These are phyloP conservation scores for Ligdia adustata DNA, from an alignment of 2,888 invertebrate genomes.

Conservation along the genomic window DNA sequence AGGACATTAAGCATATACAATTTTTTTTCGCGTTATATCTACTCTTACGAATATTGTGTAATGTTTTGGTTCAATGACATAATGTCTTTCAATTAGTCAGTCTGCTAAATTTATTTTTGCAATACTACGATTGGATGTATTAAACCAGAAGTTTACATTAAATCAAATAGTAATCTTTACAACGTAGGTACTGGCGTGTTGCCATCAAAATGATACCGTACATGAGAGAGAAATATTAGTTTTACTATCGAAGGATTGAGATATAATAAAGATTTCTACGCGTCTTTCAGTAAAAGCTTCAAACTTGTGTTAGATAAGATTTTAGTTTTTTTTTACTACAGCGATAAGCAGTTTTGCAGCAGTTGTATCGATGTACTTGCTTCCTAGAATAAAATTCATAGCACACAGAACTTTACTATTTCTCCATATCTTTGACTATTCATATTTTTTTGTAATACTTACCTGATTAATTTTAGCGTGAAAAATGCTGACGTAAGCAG, in stretches of 20 bases:
- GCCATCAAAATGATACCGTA: conserved; percentile 31
- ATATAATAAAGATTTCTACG: conserved; percentile 21
- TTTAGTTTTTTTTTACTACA: too few species aligned
- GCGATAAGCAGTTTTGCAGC: neutral
- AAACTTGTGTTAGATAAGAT: conserved; percentile 2
- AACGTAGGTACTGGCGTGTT: conserved; percentile 32
- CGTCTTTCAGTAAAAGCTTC: conserved; percentile 31
- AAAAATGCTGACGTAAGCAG: too few species aligned
- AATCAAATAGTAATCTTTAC: conserved; percentile 37
- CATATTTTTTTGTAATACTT: too few species aligned
- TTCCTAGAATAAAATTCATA: neutral
- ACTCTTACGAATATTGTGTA: conserved; percentile 29
- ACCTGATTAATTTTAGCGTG: too few species aligned
- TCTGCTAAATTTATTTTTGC: conserved; percentile 31
- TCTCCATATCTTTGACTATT: too few species aligned
- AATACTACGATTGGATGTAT: conserved; percentile 26
- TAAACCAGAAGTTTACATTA: conserved; percentile 27
- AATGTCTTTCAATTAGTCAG: conserved; percentile 37
- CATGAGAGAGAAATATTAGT: conserved; percentile 28
- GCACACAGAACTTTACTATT: conserved; percentile 1
- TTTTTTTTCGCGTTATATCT: conserved; percentile 27
- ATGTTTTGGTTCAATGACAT: conserved; percentile 35
- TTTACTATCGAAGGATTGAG: conserved; percentile 19
- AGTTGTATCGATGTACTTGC: neutral
- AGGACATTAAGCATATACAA: conserved; percentile 22